phyloP scores from a whole-genome alignment of 2,888 invertebrate species.

The Unio delphinus region DNA sequence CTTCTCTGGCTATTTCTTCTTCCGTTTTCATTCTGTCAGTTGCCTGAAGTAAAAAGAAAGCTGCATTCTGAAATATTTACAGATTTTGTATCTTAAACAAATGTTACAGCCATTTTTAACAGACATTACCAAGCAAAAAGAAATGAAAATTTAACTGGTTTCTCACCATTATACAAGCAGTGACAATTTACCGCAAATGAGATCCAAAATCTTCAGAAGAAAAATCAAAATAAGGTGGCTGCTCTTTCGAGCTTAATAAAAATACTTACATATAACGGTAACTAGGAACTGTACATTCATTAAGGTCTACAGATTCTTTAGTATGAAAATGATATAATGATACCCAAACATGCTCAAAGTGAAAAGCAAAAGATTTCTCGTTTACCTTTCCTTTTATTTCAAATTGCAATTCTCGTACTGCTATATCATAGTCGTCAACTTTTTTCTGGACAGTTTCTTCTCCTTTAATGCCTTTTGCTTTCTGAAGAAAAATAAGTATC shows the following conservation, averaged over 20 bases:
- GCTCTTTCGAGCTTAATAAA: no score
- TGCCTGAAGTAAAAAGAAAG: conserved; percentile 74
- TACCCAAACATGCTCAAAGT: no score
- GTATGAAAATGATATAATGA: no score
- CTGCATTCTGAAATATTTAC: neutral
- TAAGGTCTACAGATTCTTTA: no score
- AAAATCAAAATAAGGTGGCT: no score
- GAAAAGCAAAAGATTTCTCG: neutral
- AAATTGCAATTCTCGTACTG: conserved; percentile 85
- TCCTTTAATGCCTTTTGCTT: conserved; percentile 69
- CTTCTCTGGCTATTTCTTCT: conserved; percentile 86
- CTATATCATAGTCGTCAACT: conserved; percentile 85
- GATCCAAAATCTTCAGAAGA: no score
- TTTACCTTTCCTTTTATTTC: conserved; percentile 74
- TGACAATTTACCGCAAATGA: no score
- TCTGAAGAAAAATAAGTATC: conserved; percentile 10
- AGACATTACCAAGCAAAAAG: neutral
- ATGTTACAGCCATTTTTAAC: neutral
- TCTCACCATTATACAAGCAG: no score
- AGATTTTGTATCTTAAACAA: neutral
- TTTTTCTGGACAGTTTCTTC: conserved; percentile 75
- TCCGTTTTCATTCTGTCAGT: conserved; percentile 87
- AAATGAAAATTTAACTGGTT: neutral
- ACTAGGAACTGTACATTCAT: no score
- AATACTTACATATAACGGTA: no score